A percentile compares a stretch with the other conserved stretches of the same genome.
Evolutionary conservation across 2,113 vertebrate genomes (phyloP).

Genomic region (Cinclus mexicanus): DNA sequence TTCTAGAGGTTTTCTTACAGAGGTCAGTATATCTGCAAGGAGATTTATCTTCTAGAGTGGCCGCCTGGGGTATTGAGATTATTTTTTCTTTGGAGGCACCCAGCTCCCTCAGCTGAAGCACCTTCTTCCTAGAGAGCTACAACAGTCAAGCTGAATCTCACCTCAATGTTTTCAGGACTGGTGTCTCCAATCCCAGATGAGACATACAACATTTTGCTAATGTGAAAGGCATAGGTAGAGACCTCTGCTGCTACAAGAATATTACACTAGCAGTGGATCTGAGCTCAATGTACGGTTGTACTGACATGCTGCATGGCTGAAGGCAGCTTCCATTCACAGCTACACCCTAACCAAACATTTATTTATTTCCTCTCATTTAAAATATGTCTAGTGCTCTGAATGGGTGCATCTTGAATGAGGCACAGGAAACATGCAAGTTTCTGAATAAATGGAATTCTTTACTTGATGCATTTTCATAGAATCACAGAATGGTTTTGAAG

Average conservation of each 20-base stretch:
- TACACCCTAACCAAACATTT: neutral
- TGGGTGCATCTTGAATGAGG: neutral
- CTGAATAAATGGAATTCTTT: neutral
- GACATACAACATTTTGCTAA: neutral
- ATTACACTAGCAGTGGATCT: neutral
- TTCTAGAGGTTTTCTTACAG: neutral
- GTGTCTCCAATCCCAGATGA: neutral
- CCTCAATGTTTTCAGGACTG: neutral
- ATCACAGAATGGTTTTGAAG: neutral
- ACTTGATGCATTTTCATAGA: neutral
- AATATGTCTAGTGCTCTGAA: neutral
- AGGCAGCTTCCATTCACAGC: neutral
- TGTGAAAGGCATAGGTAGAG: neutral
- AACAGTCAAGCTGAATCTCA: neutral
- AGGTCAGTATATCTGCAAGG: neutral
- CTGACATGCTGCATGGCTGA: accelerated
- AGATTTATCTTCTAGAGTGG: neutral
- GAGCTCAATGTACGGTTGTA: neutral
- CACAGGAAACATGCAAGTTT: neutral
- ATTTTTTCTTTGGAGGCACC: neutral
- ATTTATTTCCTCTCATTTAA: neutral
- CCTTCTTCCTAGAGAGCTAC: neutral
- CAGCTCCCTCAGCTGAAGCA: neutral
- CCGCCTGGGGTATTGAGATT: neutral
- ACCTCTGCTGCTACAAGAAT: neutral